A percentile compares a stretch with the other conserved stretches of the same genome.
These are phyloP conservation scores for Syngnathus rostellatus DNA, from an alignment of 2,797 vertebrate genomes.

Conservation along the genomic window DNA sequence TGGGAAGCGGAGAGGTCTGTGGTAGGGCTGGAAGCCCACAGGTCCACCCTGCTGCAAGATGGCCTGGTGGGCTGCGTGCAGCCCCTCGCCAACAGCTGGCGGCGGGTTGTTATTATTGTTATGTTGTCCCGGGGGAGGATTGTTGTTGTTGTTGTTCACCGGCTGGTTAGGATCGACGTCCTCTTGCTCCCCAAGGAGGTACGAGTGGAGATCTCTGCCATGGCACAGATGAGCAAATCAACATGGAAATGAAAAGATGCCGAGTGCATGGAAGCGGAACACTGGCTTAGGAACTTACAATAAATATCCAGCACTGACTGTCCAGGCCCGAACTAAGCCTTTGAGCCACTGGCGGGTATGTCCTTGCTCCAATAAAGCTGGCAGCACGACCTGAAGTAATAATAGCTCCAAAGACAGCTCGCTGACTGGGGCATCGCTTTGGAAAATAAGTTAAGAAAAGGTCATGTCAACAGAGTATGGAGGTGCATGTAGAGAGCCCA, in stretches of 20 bases:
- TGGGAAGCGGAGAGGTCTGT: slow-evolving; percentile 87
- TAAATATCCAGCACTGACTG: slow-evolving; percentile 90
- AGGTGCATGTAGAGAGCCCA: not conserved
- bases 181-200: slow-evolving; percentile 95
- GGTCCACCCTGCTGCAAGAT: slow-evolving; percentile 97
- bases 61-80: slow-evolving; percentile 97
- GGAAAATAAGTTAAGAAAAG: slow-evolving; percentile 10
- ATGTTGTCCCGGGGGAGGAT: slow-evolving; percentile 79
- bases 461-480: no score
- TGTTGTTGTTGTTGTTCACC: slow-evolving; percentile 87
- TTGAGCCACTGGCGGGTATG: slow-evolving; percentile 97
- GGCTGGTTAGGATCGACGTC: slow-evolving; percentile 90
- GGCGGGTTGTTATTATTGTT: slow-evolving; percentile 87
- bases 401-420: slow-evolving; percentile 81
- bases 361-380: slow-evolving; percentile 89
- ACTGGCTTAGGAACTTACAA: slow-evolving; percentile 72
- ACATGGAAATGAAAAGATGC: not conserved
- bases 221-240: slow-evolving; percentile 1
- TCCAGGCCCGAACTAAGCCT: slow-evolving; percentile 95
- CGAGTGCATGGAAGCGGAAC: not conserved
- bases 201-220: slow-evolving; percentile 94
- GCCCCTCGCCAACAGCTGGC: slow-evolving; percentile 89
- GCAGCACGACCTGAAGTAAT: slow-evolving; percentile 88
- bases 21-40: slow-evolving; percentile 97
- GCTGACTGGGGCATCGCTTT: slow-evolving; percentile 84